Conservation (phyloP, 1,140 invertebrate genomes). For the Drosophila leontia region DNA sequence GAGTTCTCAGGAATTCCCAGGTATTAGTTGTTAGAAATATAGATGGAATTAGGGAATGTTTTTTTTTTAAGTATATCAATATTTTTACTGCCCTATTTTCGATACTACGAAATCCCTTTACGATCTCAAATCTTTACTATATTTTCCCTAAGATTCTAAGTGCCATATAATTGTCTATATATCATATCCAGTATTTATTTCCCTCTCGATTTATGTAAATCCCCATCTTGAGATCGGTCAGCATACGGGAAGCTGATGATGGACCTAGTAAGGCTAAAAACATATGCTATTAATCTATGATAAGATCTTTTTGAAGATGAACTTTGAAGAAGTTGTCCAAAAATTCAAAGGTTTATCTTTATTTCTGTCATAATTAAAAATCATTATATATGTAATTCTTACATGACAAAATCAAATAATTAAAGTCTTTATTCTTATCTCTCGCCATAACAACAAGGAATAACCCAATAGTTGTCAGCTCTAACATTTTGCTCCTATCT, state of each 20-base stretch:
- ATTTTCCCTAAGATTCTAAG: not conserved
- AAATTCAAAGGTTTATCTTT: not conserved
- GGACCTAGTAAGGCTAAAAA: not conserved
- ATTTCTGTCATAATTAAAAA: not conserved
- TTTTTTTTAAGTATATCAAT: no score
- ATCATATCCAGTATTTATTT: not conserved
- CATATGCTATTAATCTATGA: no score
- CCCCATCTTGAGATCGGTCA: not conserved
- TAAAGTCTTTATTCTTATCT: not conserved
- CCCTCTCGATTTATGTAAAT: no score
- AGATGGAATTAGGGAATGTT: not conserved
- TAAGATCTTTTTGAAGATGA: not conserved
- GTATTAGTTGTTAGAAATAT: not conserved
- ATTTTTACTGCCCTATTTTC: no score
- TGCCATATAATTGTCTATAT: not conserved
- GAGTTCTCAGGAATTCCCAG: not conserved
- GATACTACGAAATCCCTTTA: no score
- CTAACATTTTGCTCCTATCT: conserved; percentile 17
- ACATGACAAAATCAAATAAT: not conserved
- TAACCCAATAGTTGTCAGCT: not conserved
- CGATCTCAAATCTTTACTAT: not conserved
- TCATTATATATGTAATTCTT: no score
- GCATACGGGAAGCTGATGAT: not conserved
- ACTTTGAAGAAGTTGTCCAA: not conserved
- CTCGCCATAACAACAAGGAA: not conserved